Evolutionary conservation across 2,888 invertebrate species (phyloP), one percentile per base, ranked within the genome.

Genomic region (Platycheirus rosarum): DNA sequence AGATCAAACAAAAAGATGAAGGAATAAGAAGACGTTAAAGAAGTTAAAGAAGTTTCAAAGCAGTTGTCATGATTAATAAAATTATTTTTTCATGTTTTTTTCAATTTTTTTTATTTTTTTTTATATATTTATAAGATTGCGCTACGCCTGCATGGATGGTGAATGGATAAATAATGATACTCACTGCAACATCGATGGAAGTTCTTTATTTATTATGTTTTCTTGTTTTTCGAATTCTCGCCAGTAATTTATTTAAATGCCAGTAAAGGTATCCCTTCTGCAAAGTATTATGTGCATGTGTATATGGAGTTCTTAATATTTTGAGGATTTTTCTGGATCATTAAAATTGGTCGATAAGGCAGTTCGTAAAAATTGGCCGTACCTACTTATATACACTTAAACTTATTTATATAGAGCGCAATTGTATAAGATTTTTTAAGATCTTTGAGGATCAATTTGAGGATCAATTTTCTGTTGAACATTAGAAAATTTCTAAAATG

Each of bases 1-100:
- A 57, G 37, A n/a, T 49, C 55, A 65, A 6, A 42, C 71, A 70
- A 37, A 44, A 68, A 26, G 20, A 16, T 14, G 37, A 37, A 18
- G 35, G 23, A 14, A 20, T n/a, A n/a, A 32, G 26, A 62, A 62
- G 9, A 5, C n/a, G 32, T 14, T 4, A 42, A 23, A 44, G n/a
- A 77, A 65, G 55, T 65, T 57, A 20, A 65, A 57, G 49, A 26
- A 71, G 57, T 40, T 51, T 49, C 53, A 51, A 60, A 66, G 71
- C 71, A 66, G 65, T 77, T 77, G 77, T 71, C 77, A 71, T 77
- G 77, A 77, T 77, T 71, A 77, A 71, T 77, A 77, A 77, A 77
- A 71, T 77, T 77, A 71, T 71, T 77, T 76, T 29, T 13, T 48
- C 20, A 20, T 40, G 5, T 48, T 14, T 63, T 44, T 8, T 37